Conservation (phyloP, 2,113 vertebrate species). For the Rhynchomys soricoides region DNA sequence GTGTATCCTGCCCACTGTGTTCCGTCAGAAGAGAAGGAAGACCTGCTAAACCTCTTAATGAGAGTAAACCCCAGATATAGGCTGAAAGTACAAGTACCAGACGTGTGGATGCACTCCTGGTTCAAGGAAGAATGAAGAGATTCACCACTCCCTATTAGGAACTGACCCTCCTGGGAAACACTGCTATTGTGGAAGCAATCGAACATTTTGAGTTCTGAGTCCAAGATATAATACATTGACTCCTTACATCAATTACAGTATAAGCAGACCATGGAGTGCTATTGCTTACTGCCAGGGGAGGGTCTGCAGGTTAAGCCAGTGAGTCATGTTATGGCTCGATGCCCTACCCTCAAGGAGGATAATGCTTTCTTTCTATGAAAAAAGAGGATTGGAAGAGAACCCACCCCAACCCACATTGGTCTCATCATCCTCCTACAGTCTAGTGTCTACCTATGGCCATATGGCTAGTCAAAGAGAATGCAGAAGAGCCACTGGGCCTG, state of each 20-base stretch:
- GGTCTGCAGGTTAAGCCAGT: too few species aligned
- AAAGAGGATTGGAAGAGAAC: background rate
- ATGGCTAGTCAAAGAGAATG: background rate
- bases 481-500: background rate
- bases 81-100: too few species aligned
- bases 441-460: background rate
- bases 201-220: too few species aligned
- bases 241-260: background rate
- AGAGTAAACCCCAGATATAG: too few species aligned
- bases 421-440: too few species aligned
- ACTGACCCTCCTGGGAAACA: too few species aligned
- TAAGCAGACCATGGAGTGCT: background rate
- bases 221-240: background rate
- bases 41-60: too few species aligned
- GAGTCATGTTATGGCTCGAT: background rate
- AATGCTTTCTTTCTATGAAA: background rate
- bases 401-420: rapidly evolving
- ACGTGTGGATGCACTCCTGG: too few species aligned
- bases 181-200: too few species aligned
- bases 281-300: background rate
- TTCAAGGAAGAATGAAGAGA: too few species aligned
- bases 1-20: slow-evolving; percentile 75
- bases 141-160: too few species aligned
- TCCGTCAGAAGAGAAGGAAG: too few species aligned
- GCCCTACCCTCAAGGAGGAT: background rate